Evolutionary conservation across 2,888 invertebrate genomes (phyloP).

Genomic region (Polylopha cassiicola): DNA sequence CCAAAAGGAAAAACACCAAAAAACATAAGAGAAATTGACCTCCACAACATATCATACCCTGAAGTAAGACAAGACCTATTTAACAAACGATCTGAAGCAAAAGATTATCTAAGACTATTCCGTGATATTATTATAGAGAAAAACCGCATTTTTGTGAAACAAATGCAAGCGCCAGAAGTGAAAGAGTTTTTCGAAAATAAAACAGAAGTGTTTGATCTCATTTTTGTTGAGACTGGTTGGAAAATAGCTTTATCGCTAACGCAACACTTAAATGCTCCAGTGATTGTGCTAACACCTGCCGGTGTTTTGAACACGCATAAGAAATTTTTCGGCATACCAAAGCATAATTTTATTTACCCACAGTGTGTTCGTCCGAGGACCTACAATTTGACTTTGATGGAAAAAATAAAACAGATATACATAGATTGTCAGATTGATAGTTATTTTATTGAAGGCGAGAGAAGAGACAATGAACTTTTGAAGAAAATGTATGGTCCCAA

Average conservation of each 20-base stretch:
- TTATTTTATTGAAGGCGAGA: neutral
- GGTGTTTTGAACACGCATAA: neutral
- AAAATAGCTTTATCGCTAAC: constrained; percentile 2
- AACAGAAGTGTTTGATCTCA: constrained; percentile 11
- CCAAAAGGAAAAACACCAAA: neutral
- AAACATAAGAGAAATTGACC: constrained; percentile 36
- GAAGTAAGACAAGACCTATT: neutral
- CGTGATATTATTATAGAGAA: neutral
- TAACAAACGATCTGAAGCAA: neutral
- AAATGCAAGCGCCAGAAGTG: constrained; percentile 5
- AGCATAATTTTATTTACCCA: constrained; percentile 14
- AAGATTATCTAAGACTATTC: neutral
- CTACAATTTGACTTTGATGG: constrained; percentile 9
- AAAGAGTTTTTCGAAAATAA: constrained; percentile 1
- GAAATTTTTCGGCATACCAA: constrained; percentile 10
- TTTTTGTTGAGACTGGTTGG: constrained; percentile 5
- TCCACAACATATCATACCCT: constrained; percentile 21
- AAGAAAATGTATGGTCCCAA: constrained; percentile 29
- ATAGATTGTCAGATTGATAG: neutral
- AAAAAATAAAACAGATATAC: constrained; percentile 13
- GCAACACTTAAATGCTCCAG: constrained; percentile 11
- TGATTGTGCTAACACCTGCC: constrained; percentile 3
- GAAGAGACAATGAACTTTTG: constrained; percentile 24
- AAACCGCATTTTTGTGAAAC: neutral
- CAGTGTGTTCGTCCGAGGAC: neutral